phyloP scores from a whole-genome alignment of 2,888 invertebrate genomes.

The Phaedon cochleariae region DNA sequence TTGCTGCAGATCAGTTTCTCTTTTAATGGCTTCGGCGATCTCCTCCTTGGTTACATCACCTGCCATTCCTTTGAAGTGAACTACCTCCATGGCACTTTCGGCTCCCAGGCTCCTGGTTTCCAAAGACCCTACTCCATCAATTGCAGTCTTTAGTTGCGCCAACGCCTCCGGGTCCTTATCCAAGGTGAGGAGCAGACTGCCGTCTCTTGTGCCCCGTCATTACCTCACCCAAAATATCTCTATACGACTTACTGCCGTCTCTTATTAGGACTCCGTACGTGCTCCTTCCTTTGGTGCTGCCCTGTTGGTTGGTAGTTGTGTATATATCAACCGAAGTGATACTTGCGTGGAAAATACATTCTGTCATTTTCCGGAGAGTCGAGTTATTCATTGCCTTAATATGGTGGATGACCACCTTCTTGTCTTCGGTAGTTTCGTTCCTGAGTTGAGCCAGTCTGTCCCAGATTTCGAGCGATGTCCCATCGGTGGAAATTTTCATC shows the following conservation, averaged over 20 bases:
- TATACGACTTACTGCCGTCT: not conserved
- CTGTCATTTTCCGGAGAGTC: not conserved
- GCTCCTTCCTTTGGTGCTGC: not conserved
- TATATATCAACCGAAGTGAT: not conserved
- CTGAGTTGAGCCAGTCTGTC: not conserved
- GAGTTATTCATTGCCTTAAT: not conserved
- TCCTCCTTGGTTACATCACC: not conserved
- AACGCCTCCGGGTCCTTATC: slow-evolving; percentile 7
- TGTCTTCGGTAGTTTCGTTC: not conserved
- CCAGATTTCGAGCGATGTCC: not conserved
- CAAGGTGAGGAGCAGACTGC: slow-evolving; percentile 10
- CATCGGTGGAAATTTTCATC: slow-evolving; percentile 2
- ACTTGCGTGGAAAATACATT: not conserved
- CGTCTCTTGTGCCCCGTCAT: slow-evolving; percentile 16
- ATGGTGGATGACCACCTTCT: not conserved
- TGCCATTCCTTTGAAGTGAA: slow-evolving; percentile 16
- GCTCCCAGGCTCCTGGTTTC: not conserved
- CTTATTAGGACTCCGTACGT: not conserved
- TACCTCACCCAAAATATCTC: not conserved
- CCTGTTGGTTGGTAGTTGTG: not conserved
- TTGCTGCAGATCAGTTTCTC: not conserved
- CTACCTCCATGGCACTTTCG: not conserved
- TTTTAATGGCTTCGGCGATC: not conserved
- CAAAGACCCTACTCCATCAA: not conserved
- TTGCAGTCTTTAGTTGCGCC: not conserved